phyloP scores from a whole-genome alignment of 2,113 vertebrate genomes.

The Salvelinus alpinus region DNA sequence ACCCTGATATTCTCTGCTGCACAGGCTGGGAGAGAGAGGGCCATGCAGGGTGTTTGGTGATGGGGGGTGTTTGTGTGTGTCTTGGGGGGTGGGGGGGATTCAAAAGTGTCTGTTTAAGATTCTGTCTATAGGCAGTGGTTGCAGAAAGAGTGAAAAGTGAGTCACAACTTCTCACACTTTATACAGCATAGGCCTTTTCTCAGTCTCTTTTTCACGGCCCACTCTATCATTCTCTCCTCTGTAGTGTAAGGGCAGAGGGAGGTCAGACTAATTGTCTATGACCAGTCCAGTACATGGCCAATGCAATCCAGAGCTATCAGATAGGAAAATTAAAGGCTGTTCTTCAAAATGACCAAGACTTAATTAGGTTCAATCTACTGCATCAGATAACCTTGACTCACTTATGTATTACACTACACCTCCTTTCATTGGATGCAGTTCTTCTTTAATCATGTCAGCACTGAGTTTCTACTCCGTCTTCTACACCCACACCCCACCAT shows the following conservation, averaged over 20 bases:
- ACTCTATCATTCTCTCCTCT: neutral
- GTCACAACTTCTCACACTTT: neutral
- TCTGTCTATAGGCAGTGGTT: too few species aligned
- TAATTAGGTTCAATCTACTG: slow-evolving; percentile 36
- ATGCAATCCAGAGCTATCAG: slow-evolving; percentile 8
- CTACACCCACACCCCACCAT: neutral
- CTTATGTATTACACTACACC: neutral
- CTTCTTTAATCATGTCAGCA: slow-evolving; percentile 35
- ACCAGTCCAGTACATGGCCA: too few species aligned
- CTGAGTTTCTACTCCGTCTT: slow-evolving; percentile 1
- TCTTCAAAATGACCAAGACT: slow-evolving; percentile 20
- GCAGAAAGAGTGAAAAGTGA: too few species aligned
- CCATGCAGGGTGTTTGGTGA: neutral
- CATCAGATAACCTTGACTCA: slow-evolving; percentile 19
- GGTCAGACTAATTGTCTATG: too few species aligned
- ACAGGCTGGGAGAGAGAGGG: slow-evolving; percentile 10
- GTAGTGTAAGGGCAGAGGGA: neutral
- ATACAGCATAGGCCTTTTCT: neutral
- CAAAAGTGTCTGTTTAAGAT: neutral
- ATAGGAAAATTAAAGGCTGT: slow-evolving; percentile 38
- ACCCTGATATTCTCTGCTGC: neutral
- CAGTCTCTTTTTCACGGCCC: neutral
- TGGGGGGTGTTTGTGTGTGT: neutral
- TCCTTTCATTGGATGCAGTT: slow-evolving; percentile 17
- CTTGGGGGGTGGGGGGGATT: neutral